A percentile compares a stretch with the other conserved stretches of the same genome.
phyloP scores from a whole-genome alignment of 2,888 invertebrate species.

The Epirrhoe tristata region DNA sequence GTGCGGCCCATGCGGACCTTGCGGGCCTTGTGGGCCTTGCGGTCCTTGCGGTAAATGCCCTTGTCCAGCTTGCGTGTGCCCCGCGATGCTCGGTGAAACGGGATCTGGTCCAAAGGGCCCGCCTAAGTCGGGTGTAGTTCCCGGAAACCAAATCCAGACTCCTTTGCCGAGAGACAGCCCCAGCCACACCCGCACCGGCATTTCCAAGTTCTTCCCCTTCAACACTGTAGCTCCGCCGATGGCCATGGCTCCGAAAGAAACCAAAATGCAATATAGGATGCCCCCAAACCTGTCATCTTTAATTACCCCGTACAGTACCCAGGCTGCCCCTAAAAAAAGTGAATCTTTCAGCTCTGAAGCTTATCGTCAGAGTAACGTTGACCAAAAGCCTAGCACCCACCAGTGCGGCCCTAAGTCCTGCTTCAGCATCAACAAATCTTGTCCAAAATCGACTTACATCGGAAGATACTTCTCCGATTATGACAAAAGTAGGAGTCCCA shows the following conservation, averaged over 20 bases:
- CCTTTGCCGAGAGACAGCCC: constrained; percentile 26
- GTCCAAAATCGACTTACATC: constrained; percentile 13
- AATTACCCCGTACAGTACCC: constrained; percentile 47
- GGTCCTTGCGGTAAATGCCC: constrained; percentile 39
- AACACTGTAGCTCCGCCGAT: constrained; percentile 38
- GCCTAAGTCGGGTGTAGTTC: constrained; percentile 29
- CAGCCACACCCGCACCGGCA: constrained; percentile 35
- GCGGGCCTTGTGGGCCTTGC: constrained; percentile 22
- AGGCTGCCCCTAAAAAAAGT: constrained; percentile 14
- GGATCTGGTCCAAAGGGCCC: constrained; percentile 6
- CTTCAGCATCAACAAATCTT: constrained; percentile 18
- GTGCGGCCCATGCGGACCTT: constrained; percentile 21
- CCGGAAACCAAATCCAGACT: constrained; percentile 38
- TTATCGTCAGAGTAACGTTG: neutral
- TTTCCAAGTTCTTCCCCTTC: constrained; percentile 59
- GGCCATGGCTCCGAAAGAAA: constrained; percentile 30
- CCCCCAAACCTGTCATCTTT: constrained; percentile 35
- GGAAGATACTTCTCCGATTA: constrained; percentile 17
- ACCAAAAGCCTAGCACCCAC: constrained; percentile 4
- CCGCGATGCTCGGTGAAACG: constrained; percentile 22
- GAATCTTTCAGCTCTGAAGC: constrained; percentile 5
- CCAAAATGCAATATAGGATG: constrained; percentile 18
- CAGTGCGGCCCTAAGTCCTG: constrained; percentile 14
- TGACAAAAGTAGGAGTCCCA: constrained; percentile 27
- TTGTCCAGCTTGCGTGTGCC: constrained; percentile 42